A percentile compares a stretch with the other conserved stretches of the same genome.
phyloP scores from a whole-genome alignment of 2,888 invertebrate species.

The Margaritifera margaritifera region DNA sequence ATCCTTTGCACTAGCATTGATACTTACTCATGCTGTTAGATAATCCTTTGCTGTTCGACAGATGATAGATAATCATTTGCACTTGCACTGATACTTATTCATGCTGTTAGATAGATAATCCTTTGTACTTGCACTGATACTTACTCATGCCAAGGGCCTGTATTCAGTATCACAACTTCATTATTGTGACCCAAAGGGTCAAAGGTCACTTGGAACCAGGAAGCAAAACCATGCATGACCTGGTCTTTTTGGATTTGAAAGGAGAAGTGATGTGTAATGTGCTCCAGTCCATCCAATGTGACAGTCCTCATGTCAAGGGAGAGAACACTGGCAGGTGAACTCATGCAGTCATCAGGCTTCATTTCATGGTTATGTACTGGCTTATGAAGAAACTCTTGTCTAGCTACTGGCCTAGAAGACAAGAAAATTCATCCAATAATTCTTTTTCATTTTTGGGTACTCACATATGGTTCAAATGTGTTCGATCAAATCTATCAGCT shows the following conservation, averaged over 20 bases:
- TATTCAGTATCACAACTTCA: conserved; percentile 36
- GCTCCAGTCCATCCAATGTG: conserved; percentile 39
- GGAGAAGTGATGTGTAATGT: conserved; percentile 33
- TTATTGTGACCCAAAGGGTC: conserved; percentile 24
- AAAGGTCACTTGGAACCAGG: conserved; percentile 54
- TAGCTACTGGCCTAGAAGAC: conserved; percentile 36
- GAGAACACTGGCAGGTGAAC: conserved; percentile 26
- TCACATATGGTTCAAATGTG: no score
- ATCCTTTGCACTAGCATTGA: no score
- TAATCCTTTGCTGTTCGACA: no score
- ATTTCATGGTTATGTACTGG: conserved; percentile 46
- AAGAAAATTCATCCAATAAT: not conserved
- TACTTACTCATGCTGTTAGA: no score
- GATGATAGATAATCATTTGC: no score
- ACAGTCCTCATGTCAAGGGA: conserved; percentile 40
- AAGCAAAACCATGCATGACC: conserved; percentile 50
- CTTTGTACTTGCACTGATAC: conserved; percentile 5
- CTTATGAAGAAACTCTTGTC: conserved; percentile 38
- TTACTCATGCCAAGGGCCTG: conserved; percentile 51
- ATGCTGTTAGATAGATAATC: no score
- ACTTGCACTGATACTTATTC: no score
- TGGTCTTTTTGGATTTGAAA: conserved; percentile 36
- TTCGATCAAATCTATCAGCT: no score
- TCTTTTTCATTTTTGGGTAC: no score
- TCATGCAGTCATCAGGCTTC: conserved; percentile 35